phyloP scores from a whole-genome alignment of 1,140 invertebrate genomes.

The Venustaconcha ellipsiformis region DNA sequence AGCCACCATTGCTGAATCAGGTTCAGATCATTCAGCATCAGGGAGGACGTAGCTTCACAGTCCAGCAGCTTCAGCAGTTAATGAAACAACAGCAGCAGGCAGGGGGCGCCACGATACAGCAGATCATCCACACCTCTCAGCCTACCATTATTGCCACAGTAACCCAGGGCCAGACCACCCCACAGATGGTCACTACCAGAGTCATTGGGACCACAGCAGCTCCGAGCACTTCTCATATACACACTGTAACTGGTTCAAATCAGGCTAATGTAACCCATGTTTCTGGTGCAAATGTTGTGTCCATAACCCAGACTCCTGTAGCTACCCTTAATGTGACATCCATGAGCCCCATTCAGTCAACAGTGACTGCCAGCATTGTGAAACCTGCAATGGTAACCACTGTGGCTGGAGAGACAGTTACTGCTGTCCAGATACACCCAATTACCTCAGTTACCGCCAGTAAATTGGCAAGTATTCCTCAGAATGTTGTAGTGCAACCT shows the following conservation, averaged over 20 bases:
- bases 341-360: conserved; percentile 32
- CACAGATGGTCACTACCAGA: conserved; percentile 50
- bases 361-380: conserved; percentile 28
- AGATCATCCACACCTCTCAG: conserved; percentile 47
- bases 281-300: conserved; percentile 10
- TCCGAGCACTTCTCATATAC: conserved; percentile 42
- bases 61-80: conserved; percentile 58
- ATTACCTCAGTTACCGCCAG: conserved; percentile 27
- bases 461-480: conserved; percentile 25
- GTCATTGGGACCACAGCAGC: conserved; percentile 41
- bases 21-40: conserved; percentile 50
- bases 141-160: conserved; percentile 61
- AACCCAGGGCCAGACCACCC: conserved; percentile 48
- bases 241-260: conserved; percentile 41
- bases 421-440: conserved; percentile 46
- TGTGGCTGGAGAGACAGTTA: conserved; percentile 23
- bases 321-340: conserved; percentile 26
- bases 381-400: conserved; percentile 32
- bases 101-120: conserved; percentile 42
- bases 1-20: conserved; percentile 34
- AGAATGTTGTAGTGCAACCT: conserved; percentile 36
- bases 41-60: conserved; percentile 35
- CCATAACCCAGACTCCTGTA: conserved; percentile 15
- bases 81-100: conserved; percentile 47
- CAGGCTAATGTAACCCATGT: conserved; percentile 14